Percentiles rank a stretch among this genome's conserved stretches.
Evolutionary conservation across 2,888 invertebrate species (phyloP).

Genomic region (Chymomyza procnemis): DNA sequence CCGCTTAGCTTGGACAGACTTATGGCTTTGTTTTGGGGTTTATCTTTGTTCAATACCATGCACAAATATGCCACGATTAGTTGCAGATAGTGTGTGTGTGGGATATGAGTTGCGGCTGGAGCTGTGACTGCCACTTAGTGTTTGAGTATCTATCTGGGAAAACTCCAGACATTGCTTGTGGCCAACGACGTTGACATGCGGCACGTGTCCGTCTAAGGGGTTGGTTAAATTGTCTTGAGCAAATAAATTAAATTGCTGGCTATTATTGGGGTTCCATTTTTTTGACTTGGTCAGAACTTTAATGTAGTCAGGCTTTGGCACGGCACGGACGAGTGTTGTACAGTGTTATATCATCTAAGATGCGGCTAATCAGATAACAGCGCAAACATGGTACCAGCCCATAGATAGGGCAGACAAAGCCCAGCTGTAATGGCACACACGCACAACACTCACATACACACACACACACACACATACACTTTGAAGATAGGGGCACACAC

Average conservation of each 20-base stretch:
- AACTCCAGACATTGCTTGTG: background rate
- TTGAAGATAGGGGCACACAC: constrained; percentile 26
- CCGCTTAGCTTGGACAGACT: constrained; percentile 26
- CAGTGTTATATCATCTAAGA: constrained; percentile 26
- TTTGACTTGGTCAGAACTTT: background rate
- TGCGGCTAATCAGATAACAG: constrained; percentile 54
- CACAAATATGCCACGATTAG: background rate
- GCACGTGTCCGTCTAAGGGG: constrained; percentile 51
- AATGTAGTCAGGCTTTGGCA: background rate
- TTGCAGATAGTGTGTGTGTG: constrained; percentile 7
- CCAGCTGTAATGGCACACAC: constrained; percentile 21
- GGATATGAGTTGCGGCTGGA: background rate
- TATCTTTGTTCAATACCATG: background rate
- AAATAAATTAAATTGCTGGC: constrained; percentile 57
- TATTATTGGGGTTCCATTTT: background rate
- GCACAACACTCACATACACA: constrained; percentile 30
- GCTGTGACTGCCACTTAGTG: background rate
- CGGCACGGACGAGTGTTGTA: background rate
- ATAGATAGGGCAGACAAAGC: constrained; percentile 49
- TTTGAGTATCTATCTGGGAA: constrained; percentile 17
- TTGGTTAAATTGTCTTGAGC: constrained; percentile 17
- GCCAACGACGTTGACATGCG: constrained; percentile 4
- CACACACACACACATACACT: constrained; percentile 2
- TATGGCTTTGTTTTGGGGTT: constrained; percentile 7
- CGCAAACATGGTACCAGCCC: constrained; percentile 52